These are phyloP conservation scores for Zoanthus gigantus DNA, from an alignment of 92 coral and sea anemone genomes.

Conservation along the genomic window DNA sequence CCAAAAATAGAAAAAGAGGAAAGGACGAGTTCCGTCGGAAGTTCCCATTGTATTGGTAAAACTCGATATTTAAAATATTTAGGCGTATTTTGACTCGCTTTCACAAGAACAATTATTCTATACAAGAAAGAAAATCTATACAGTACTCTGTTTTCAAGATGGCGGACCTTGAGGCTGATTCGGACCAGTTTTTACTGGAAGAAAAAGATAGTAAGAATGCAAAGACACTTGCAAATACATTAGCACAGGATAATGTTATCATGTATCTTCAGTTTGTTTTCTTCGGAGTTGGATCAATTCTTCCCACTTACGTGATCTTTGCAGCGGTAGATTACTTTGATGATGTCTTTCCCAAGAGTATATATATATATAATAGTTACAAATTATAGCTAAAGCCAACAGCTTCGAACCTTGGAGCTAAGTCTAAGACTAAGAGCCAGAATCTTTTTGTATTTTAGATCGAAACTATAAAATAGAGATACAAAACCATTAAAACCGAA, in stretches of 20 bases:
- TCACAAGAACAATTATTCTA: background rate
- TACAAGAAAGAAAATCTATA: background rate
- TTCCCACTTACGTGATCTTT: conserved; percentile 84
- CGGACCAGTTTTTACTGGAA: conserved; percentile 77
- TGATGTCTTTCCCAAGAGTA: conserved; percentile 78
- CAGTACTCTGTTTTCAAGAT: conserved; percentile 45
- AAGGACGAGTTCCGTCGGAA: too few species aligned
- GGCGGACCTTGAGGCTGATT: conserved; percentile 91
- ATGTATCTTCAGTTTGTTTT: conserved; percentile 92
- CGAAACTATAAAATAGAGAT: too few species aligned
- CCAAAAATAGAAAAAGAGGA: too few species aligned
- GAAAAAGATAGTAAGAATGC: conserved; percentile 67
- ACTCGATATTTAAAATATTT: background rate
- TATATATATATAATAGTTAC: too few species aligned
- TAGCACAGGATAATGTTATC: conserved; percentile 69
- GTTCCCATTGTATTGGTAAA: background rate
- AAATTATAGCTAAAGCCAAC: too few species aligned
- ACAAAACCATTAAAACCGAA: too few species aligned
- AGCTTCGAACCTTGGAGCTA: too few species aligned
- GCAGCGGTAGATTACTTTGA: conserved; percentile 94
- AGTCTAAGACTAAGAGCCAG: too few species aligned
- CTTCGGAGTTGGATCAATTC: conserved; percentile 88
- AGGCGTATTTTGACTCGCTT: background rate
- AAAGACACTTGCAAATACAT: conserved; percentile 75
- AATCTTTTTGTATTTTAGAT: too few species aligned